Conservation (phyloP, 2,888 invertebrate species). For the Argyresthia albistria region DNA sequence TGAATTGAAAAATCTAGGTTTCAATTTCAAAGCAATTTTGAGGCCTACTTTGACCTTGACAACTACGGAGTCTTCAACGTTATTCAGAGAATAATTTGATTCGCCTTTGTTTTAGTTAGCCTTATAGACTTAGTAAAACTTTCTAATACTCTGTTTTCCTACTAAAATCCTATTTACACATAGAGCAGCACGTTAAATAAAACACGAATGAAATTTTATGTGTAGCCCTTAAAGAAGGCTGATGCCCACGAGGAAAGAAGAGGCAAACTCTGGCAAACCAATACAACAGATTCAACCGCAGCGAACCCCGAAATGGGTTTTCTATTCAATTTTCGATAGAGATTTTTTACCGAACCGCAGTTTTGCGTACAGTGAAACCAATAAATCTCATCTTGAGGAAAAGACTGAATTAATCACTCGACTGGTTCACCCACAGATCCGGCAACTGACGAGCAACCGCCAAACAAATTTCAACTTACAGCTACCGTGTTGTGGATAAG, state of each 20-base stretch:
- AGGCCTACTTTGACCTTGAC: no score
- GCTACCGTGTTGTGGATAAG: neutral
- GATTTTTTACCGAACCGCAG: constrained; percentile 70
- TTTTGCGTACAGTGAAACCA: constrained; percentile 70
- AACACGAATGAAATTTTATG: no score
- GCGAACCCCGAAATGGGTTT: constrained; percentile 61
- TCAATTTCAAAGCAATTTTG: no score
- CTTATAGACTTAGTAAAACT: no score
- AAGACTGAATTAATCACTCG: constrained; percentile 69
- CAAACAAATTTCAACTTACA: constrained; percentile 20
- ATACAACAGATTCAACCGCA: constrained; percentile 53
- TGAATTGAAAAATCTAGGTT: no score
- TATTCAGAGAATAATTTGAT: no score
- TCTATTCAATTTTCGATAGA: constrained; percentile 73
- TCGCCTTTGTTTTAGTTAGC: no score
- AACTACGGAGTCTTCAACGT: no score
- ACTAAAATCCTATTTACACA: no score
- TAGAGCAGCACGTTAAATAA: no score
- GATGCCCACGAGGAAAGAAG: constrained; percentile 40
- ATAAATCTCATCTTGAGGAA: constrained; percentile 69
- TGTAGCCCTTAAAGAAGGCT: no score
- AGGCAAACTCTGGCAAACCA: constrained; percentile 35
- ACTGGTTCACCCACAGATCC: constrained; percentile 53
- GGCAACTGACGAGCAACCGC: constrained; percentile 22
- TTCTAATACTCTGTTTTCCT: no score